phyloP scores from a whole-genome alignment of 2,797 vertebrate genomes.

The Chrysocyon brachyurus region DNA sequence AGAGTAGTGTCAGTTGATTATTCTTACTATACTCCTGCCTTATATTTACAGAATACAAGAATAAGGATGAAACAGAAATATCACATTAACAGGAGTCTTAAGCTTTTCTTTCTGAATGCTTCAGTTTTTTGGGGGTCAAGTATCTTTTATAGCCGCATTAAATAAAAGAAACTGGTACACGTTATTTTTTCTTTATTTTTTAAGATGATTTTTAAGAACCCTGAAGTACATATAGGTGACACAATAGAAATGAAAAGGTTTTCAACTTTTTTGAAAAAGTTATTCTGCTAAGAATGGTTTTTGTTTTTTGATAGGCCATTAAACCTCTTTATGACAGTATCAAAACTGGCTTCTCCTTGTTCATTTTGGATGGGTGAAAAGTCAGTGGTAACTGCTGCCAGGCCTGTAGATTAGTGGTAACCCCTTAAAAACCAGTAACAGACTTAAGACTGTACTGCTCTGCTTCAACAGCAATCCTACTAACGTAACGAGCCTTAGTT shows the following conservation, averaged over 20 bases:
- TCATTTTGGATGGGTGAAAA: slow-evolving; percentile 44
- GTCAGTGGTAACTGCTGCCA: slow-evolving; percentile 80
- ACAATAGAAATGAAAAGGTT: slow-evolving; percentile 43
- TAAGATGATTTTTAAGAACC: slow-evolving; percentile 69
- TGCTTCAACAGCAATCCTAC: slow-evolving; percentile 82
- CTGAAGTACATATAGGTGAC: slow-evolving; percentile 63
- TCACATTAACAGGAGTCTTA: background rate
- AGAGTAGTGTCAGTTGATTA: background rate
- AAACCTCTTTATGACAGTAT: slow-evolving; percentile 63
- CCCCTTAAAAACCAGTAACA: slow-evolving; percentile 82
- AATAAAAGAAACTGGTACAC: slow-evolving; percentile 76
- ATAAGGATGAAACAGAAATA: background rate
- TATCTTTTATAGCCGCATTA: slow-evolving; percentile 83
- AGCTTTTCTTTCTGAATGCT: background rate
- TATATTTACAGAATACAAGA: background rate
- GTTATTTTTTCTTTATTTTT: slow-evolving; percentile 50
- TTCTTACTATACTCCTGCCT: background rate
- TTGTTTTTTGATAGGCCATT: slow-evolving; percentile 62
- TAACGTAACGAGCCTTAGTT: slow-evolving; percentile 86
- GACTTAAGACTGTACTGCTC: slow-evolving; percentile 72
- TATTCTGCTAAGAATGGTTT: slow-evolving; percentile 47
- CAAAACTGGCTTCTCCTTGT: slow-evolving; percentile 71
- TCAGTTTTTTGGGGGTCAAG: background rate
- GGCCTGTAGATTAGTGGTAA: slow-evolving; percentile 42
- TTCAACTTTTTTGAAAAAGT: slow-evolving; percentile 66